Evolutionary conservation across 2,113 vertebrate genomes (phyloP), one percentile per base, ranked within the genome.

Genomic region (Ceuthmochares aereus): DNA sequence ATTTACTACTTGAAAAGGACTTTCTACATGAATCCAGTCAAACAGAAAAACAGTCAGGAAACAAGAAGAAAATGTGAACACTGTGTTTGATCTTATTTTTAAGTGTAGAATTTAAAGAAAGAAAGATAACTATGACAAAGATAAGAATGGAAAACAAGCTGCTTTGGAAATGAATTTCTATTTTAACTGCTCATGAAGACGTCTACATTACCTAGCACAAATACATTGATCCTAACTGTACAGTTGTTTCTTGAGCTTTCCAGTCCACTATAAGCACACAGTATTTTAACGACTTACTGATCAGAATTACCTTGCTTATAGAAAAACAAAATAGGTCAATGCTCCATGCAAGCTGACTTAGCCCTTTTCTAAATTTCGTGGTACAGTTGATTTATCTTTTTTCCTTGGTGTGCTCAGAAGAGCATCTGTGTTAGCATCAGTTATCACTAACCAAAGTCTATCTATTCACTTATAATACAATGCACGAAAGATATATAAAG

Each of bases 1-100:
- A 98, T 97, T 97, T 98, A 96, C 93, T 97, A 96, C 95, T 97
- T 97, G 94, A 98, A 97, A 97, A 97, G 93, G 95, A 96, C 87
- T 96, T 95, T 93, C 95, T 94, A 83, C 43, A 89, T 10, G 40
- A 96, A 95, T 45, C 60, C 89, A 96, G 93, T 90, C 83, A 93
- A 93, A 86, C 68, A 88, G 75, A 63, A 96, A 90, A 95, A 90
- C 75, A 83, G 82, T 83, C 80, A 86, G 56, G n/a, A 95, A 96
- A 96, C 5, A 17, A 95, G 94, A 95, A 97, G 92, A 94, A 97
- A 95, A 93, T 2, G 2, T 32, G 18, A 96, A 96, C 30, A 29
- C 20, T 22, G 66, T 32, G 6, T 97, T 95, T 96, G 91, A 96
- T 97, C 97, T 96, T 89, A 95, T 96, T 96, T 95, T 93, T 95